Evolutionary conservation across 2,888 invertebrate genomes (phyloP), one percentile per base, ranked within the genome.

Genomic region (Lepidocyrtoides sp.): DNA sequence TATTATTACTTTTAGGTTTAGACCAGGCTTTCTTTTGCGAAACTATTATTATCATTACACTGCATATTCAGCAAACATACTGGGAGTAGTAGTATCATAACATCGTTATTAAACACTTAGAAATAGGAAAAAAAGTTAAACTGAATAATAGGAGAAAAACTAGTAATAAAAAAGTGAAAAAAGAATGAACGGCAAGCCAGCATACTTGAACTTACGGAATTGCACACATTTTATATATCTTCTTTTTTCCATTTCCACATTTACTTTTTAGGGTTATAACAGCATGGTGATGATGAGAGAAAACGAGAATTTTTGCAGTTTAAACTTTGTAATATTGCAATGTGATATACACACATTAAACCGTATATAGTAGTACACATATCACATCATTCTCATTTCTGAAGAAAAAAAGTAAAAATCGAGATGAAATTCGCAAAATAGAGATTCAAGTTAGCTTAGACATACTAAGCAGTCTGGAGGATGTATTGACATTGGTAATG

Each of bases 361-460:
- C 66, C 66, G n/a, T n/a, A n/a, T n/a, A n/a, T n/a, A n/a, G n/a
- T n/a, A n/a, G n/a, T n/a, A n/a, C n/a, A n/a, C n/a, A 69, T 32
- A 20, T 72, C 72, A 72, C 72, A 72, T 44, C 72, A 72, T 72
- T 72, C 17, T 44, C 57, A 14, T 29, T 41, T 57, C 57, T 57
- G 54, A 0, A 36, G 17, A 57, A 29, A 26, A 10, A 82, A 54
- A 82, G 48, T 26, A 26, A 72, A 20, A 60, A 54, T 23, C 44
- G 82, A 82, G 82, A 60, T 82, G 36, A 82, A 82, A 82, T 63
- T 82, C 44, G 60, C 63, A 26, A 82, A 32, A 17, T 36, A 14
- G 36, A 14, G 8, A 26, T 75, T 26, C 51, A n/a, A 75, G 75
- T 51, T 75, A 51, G 44, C 41, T 66, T 17, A 20, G 32, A 32